These are phyloP conservation scores for Meiosimyza decipiens DNA, from an alignment of 2,888 invertebrate genomes.

Conservation along the genomic window DNA sequence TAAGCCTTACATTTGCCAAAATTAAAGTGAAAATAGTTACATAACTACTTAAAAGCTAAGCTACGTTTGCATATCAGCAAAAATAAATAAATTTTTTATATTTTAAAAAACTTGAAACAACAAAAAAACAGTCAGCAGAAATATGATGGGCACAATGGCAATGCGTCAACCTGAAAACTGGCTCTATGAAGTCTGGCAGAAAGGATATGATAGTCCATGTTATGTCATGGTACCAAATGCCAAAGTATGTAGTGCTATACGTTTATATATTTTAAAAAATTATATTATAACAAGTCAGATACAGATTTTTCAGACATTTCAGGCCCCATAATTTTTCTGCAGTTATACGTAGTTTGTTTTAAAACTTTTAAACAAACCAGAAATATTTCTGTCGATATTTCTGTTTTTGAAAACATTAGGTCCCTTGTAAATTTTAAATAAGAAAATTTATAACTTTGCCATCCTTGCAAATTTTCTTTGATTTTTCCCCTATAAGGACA, in stretches of 20 bases:
- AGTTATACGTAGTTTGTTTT: too few relatives aligned
- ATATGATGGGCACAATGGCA: slow-evolving; percentile 66
- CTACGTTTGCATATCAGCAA: neutral
- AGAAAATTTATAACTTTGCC: too few relatives aligned
- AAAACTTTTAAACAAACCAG: too few relatives aligned
- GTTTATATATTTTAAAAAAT: neutral
- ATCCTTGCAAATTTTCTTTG: too few relatives aligned
- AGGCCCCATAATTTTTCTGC: too few relatives aligned
- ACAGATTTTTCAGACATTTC: neutral
- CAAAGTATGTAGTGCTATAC: slow-evolving; percentile 69
- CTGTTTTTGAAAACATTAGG: too few relatives aligned
- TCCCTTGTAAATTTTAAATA: too few relatives aligned
- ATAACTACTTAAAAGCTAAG: slow-evolving; percentile 5
- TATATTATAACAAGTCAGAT: too few relatives aligned
- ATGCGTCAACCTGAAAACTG: slow-evolving; percentile 69
- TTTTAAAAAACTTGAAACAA: slow-evolving; percentile 33
- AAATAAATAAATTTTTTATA: neutral
- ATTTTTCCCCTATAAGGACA: too few relatives aligned
- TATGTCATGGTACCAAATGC: slow-evolving; percentile 78
- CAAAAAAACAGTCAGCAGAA: slow-evolving; percentile 26
- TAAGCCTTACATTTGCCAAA: neutral
- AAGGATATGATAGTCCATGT: slow-evolving; percentile 74
- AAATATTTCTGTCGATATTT: too few relatives aligned
- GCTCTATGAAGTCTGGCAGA: slow-evolving; percentile 76
- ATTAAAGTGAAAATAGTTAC: neutral